Evolutionary conservation across 2,797 vertebrate genomes (phyloP).

Genomic region (Buphagus erythrorhynchus): DNA sequence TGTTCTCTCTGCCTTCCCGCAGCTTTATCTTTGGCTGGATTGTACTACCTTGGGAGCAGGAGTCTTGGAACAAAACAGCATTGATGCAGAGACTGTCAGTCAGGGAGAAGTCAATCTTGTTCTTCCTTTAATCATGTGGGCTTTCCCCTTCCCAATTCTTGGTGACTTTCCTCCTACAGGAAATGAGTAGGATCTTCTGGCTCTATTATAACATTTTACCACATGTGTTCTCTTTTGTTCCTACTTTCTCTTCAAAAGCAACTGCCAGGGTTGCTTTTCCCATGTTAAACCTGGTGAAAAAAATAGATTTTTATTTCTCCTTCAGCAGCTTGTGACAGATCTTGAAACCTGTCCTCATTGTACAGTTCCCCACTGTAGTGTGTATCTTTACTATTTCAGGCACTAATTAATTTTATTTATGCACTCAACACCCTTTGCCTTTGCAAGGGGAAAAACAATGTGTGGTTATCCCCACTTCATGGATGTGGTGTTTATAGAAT

Average conservation of each 20-base stretch:
- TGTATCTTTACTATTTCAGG: background rate
- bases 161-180: conserved; percentile 40
- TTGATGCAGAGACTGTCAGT: conserved; percentile 37
- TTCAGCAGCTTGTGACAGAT: background rate
- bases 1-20: background rate
- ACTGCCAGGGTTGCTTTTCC: background rate
- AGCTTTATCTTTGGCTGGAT: background rate
- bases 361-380: background rate
- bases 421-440: background rate
- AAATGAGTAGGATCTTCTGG: conserved; percentile 40
- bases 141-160: conserved; percentile 41
- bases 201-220: conserved; percentile 44
- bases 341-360: background rate
- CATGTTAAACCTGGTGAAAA: background rate
- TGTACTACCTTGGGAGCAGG: background rate
- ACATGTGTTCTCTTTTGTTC: conserved; percentile 35
- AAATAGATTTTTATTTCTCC: background rate
- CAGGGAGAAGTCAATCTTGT: conserved; percentile 20
- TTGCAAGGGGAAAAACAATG: background rate
- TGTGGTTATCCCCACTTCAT: background rate
- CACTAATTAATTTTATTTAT: conserved; percentile 2
- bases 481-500: fast-evolving
- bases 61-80: conserved; percentile 32
- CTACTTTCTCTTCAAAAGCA: conserved; percentile 37
- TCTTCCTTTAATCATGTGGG: conserved; percentile 41